A percentile compares a stretch with the other conserved stretches of the same genome.
Evolutionary conservation across 2,888 invertebrate species (phyloP).

Genomic region (Nomada lathburiana): DNA sequence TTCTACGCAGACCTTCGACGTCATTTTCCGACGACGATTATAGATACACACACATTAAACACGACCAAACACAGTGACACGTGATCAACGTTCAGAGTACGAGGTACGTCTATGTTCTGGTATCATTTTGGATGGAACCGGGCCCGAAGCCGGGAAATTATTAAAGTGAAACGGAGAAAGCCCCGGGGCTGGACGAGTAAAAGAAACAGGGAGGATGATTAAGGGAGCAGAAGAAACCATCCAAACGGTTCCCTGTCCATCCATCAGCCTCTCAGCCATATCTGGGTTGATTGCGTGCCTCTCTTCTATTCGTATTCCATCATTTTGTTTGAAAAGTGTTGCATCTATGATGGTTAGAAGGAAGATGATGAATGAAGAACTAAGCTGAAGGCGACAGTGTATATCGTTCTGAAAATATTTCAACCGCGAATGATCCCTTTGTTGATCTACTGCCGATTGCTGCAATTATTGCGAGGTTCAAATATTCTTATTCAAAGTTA

Average conservation of each 20-base stretch:
- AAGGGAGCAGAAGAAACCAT: slow-evolving; percentile 61
- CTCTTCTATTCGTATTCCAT: slow-evolving; percentile 17
- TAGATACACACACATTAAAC: too few relatives aligned
- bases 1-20: neutral
- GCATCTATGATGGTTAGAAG: neutral
- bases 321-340: slow-evolving; percentile 13
- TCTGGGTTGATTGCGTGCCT: slow-evolving; percentile 39
- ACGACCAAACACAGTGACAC: too few relatives aligned
- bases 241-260: slow-evolving; percentile 45
- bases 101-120: too few relatives aligned
- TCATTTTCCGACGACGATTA: neutral
- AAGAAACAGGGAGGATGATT: slow-evolving; percentile 64
- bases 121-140: too few relatives aligned
- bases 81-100: too few relatives aligned
- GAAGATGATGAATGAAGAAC: slow-evolving; percentile 9
- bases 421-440: too few relatives aligned
- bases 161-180: slow-evolving; percentile 1
- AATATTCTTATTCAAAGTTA: too few relatives aligned
- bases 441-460: too few relatives aligned
- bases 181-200: slow-evolving; percentile 39
- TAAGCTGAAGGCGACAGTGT: neutral
- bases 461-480: too few relatives aligned
- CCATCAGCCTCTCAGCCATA: slow-evolving; percentile 24
- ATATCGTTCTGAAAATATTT: neutral
- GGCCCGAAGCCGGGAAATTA: too few relatives aligned